Evolutionary conservation across 1,140 invertebrate genomes (phyloP), one percentile per base, ranked within the genome.

Genomic region (Venturia canescens): DNA sequence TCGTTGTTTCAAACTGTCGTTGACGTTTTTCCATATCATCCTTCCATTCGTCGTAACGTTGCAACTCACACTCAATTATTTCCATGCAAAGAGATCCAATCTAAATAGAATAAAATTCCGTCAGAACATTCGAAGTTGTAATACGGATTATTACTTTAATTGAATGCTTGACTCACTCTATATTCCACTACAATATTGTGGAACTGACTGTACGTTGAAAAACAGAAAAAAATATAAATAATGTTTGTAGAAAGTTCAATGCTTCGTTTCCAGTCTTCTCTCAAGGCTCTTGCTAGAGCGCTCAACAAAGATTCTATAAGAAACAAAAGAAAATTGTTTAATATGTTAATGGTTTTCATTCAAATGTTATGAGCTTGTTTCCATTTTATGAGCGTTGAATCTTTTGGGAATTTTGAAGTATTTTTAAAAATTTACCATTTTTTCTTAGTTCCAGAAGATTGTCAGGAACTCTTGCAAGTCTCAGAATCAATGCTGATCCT

Each of bases 241-340:
- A 99, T 98, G 91, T 99, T 99, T 84, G 97, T 99, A 78, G 97
- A 98, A 34, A 99, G 91, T 90, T 99, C 98, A 86, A 99, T 96
- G 89, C 97, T 99, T 88, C 97, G 96, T 92, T 96, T 97, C 96
- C 98, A 99, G 92, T 99, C 98, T 93, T 99, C 99, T 86, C 98
- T 93, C 53, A 99, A 91, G 31, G 99, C 98, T 88, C 99, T 93
- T 6, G 98, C 97, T 79, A 99, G 92, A 70, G 98, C 98, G 93
- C 98, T 98, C 23, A 99, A 92, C 29, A 99, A 94, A n/a, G 98
- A 97, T 93, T 99, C 98, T 98, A 92, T 83, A 94, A 93, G 82
- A 72, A 50, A 50, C 48, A 78, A 53, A 72, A 82, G 27, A 63
- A 23, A 79, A 48, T 57, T 31, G 26, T 38, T 81, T 60, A 1